Conservation (phyloP, 1,140 invertebrate species). For the Arion vulgaris region DNA sequence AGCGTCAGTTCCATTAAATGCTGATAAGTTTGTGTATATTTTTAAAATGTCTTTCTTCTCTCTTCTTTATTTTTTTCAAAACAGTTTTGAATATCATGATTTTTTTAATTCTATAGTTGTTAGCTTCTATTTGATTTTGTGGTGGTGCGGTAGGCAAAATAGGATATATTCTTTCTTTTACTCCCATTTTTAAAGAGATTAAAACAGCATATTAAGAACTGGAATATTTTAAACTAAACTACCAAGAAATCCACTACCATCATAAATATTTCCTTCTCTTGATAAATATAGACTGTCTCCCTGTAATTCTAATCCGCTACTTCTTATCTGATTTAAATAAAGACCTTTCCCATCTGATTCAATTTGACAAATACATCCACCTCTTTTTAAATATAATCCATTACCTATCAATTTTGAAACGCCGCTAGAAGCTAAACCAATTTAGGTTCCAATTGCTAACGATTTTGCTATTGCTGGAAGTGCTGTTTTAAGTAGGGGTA, state of each 20-base stretch:
- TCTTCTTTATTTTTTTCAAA: conserved; percentile 19
- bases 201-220: not conserved
- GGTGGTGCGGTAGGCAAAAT: not conserved
- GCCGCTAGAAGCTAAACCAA: not conserved
- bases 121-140: not conserved
- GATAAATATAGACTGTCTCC: not conserved
- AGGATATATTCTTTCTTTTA: not conserved
- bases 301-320: not conserved
- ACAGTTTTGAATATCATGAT: conserved; percentile 13
- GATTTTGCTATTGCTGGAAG: not conserved
- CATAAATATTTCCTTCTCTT: not conserved
- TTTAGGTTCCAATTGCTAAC: not conserved
- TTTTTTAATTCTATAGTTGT: conserved; percentile 1
- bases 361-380: no score
- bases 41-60: not conserved
- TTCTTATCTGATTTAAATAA: not conserved
- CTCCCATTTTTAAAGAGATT: not conserved
- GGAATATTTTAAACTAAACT: not conserved
- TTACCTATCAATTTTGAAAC: not conserved
- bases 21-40: not conserved
- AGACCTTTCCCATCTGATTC: not conserved
- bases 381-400: not conserved
- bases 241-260: not conserved
- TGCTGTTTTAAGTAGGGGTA: not conserved
- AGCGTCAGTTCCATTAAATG: not conserved